Base-by-base conservation (phyloP, 1,140 invertebrate species). In the Drosophila mojavensis region DNA sequence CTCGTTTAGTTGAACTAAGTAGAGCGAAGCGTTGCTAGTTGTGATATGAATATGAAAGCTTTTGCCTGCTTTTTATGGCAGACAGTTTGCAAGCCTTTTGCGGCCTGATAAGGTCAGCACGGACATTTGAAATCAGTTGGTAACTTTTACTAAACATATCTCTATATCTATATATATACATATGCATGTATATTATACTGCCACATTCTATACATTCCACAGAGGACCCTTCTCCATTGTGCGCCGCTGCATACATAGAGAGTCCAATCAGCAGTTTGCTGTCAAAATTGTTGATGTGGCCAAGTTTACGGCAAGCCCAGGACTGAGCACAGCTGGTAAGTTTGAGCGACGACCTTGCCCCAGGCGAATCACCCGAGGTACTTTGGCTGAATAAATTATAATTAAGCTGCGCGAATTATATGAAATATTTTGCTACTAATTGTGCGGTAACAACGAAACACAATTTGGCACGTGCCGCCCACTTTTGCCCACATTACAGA, bases 261-360 rank as follows among this genome's bases (percentile, higher is more conserved):
- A 98, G 91, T 99, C 98, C 9, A 96, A 95, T 33, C 97, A 98
- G 93, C 97, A 98, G 91, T 99, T 99, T 94, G 98, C 98, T 71
- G 98, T 99, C 66, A 99, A 99, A 95, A 99, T 99, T 84, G 97
- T 99, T 70, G 98, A 99, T 94, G 98, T 99, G 24, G 97, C 97
- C 78, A 98, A 98, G 92, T 99, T 99, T 93, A 98, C 98, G 66
- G 97, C 97, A 41, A 98, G 97, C 92, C 98, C 98, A 61, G 97
- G 98, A 64, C 95, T 99, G 55, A 98, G 97, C 92, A 98, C 97
- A 91, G 97, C 98, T 92, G 98, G 98, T 98, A 93, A 94, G 94
- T 70, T 63, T 47, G 36, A 13, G 39, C 28, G 43, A 48, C 60
- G 66, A 78, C 79, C 77, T 80, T 70, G 74, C 73, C 58, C 72